These are phyloP conservation scores for Omphaloscelis lunosa DNA, from an alignment of 2,888 invertebrate species.

Conservation along the genomic window DNA sequence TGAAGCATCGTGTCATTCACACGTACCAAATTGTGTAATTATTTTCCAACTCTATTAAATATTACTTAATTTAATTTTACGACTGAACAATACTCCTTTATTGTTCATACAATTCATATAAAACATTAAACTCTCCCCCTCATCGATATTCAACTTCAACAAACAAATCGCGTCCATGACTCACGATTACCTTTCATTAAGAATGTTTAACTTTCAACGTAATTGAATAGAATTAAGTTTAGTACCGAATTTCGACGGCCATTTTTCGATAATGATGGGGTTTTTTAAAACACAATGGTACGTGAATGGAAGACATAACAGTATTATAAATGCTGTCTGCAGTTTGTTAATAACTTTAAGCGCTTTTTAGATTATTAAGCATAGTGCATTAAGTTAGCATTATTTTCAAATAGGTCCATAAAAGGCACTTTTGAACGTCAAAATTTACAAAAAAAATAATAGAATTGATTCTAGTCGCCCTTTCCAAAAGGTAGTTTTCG, in stretches of 20 bases:
- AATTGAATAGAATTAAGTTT: slow-evolving; percentile 58
- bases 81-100: neutral
- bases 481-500: too few species aligned
- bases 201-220: slow-evolving; percentile 52
- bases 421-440: too few species aligned
- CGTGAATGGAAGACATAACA: slow-evolving; percentile 41
- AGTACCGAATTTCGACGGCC: slow-evolving; percentile 43
- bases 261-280: slow-evolving; percentile 48
- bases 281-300: slow-evolving; percentile 48
- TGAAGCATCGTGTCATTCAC: neutral
- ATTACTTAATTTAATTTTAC: neutral
- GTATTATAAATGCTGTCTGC: slow-evolving; percentile 30
- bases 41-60: neutral
- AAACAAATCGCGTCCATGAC: slow-evolving; percentile 44
- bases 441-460: too few species aligned
- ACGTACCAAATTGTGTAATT: neutral
- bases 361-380: neutral
- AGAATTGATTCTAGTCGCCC: too few species aligned
- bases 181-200: slow-evolving; percentile 52
- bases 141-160: slow-evolving; percentile 22
- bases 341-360: slow-evolving; percentile 30
- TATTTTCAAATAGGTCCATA: too few species aligned
- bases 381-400: too few species aligned
- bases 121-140: slow-evolving; percentile 40
- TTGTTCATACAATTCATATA: slow-evolving; percentile 11